Evolutionary conservation across 2,888 invertebrate genomes (phyloP), one percentile per base, ranked within the genome.

Genomic region (Portevinia maculata): DNA sequence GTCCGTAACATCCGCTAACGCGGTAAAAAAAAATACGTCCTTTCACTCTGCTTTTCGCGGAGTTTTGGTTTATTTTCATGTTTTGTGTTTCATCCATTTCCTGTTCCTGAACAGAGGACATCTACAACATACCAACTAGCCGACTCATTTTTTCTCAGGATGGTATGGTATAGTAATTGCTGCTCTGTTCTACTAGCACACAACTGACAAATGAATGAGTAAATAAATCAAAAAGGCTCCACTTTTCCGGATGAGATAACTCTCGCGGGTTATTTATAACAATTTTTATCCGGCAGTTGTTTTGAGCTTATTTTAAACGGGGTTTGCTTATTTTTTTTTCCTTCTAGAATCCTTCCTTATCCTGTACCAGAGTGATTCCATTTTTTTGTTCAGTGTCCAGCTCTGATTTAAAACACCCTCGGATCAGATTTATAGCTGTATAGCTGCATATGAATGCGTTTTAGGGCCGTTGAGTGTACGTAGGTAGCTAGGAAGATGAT

Each of bases 241-340:
- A 84, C 85, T 86, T 86, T 85, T 85, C 86, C 86, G 86, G 86
- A 85, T 86, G 86, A 86, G 86, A 86, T 86, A 86, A 86, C 85
- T 86, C 86, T 85, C 86, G 83, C 86, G 85, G 85, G 86, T 86
- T 86, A 85, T 86, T 85, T 86, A 85, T 86, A 85, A 85, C 79
- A 79, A 75, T 76, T 84, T 85, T 75, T 75, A 57, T 64, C 75
- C 37, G 44, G 41, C 6, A 39, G 50, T 24, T 57, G 44, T 52
- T 65, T 60, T 59, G 32, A 13, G 30, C 62, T 52, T 64, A 8
- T 41, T 70, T 78, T 32, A 13, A 70, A 39, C 67, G 39, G 39
- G 48, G 39, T 70, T 60, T 41, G 13, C 24, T 5, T 2, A 8
- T 15, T 41, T 60, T 73, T 55, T 57, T 62, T 55, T 17, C 17